These are phyloP conservation scores for Campoplex capitator DNA, from an alignment of 2,888 invertebrate genomes.

Conservation along the genomic window DNA sequence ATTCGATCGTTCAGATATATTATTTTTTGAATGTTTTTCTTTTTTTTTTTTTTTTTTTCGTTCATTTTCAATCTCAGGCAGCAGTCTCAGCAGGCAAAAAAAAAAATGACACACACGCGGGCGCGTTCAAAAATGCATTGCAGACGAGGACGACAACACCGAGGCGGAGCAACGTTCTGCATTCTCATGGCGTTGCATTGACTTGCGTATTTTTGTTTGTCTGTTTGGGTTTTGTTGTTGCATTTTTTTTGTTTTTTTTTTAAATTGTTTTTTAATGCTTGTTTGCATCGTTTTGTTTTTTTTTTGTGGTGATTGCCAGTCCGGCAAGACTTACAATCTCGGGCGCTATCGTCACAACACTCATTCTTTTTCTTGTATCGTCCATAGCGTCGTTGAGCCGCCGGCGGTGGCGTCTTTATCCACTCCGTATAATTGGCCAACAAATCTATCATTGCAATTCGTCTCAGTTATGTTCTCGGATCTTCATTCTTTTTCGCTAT, in stretches of 20 bases:
- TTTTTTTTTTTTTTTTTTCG: constrained; percentile 1
- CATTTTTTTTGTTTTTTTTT: constrained; percentile 71
- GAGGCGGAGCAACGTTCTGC: constrained; percentile 81
- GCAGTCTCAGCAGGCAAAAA: constrained; percentile 79
- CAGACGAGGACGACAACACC: constrained; percentile 80
- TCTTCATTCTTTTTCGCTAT: constrained; percentile 25
- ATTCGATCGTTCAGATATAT: constrained; percentile 22
- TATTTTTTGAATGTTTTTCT: not conserved
- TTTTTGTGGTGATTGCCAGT: constrained; percentile 67
- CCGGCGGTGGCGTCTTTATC: constrained; percentile 79
- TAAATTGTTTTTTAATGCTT: constrained; percentile 68
- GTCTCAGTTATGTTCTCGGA: constrained; percentile 61
- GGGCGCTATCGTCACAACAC: constrained; percentile 84
- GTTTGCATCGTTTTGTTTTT: constrained; percentile 66
- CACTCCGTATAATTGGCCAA: constrained; percentile 83
- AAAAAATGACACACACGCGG: constrained; percentile 73
- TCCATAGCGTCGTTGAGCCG: constrained; percentile 78
- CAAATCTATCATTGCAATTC: constrained; percentile 79
- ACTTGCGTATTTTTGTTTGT: constrained; percentile 72
- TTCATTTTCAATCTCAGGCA: constrained; percentile 75
- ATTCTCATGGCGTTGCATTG: constrained; percentile 77
- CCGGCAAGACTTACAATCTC: constrained; percentile 83
- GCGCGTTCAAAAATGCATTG: constrained; percentile 71
- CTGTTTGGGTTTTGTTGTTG: constrained; percentile 63
- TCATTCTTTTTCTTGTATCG: constrained; percentile 85